Evolutionary conservation across 1,140 invertebrate species (phyloP).

Genomic region (Drosophila gunungcola): DNA sequence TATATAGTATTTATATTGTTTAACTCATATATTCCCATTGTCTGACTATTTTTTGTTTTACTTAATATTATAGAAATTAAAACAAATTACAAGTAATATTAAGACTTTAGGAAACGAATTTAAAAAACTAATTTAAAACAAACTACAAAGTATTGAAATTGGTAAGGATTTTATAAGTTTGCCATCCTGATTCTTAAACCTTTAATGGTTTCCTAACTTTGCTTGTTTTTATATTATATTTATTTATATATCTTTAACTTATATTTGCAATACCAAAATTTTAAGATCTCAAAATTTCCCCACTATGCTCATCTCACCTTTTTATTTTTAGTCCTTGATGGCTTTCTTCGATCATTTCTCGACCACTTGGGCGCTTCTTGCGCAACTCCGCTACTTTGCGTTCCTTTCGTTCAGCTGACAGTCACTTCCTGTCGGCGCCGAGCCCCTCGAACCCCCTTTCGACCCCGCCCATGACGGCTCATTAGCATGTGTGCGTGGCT

Average conservation of each 20-base stretch:
- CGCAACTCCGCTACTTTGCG: conserved; percentile 1
- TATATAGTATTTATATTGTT: too few relatives aligned
- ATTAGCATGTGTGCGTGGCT: conserved; percentile 73
- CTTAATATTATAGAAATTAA: too few relatives aligned
- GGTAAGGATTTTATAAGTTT: too few relatives aligned
- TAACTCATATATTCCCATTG: too few relatives aligned
- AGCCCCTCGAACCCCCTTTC: background rate
- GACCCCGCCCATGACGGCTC: conserved; percentile 41
- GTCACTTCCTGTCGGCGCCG: conserved; percentile 58
- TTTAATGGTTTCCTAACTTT: background rate
- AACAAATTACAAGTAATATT: too few relatives aligned
- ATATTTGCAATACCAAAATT: too few relatives aligned
- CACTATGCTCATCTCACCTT: background rate
- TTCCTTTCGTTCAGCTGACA: conserved; percentile 53
- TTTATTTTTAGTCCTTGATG: background rate
- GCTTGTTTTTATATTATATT: too few relatives aligned
- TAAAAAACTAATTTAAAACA: too few relatives aligned
- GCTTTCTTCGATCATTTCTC: conserved; percentile 6
- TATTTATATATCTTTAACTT: too few relatives aligned
- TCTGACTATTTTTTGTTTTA: too few relatives aligned
- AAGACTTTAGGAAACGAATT: too few relatives aligned
- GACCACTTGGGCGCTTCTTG: conserved; percentile 8
- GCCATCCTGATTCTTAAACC: background rate
- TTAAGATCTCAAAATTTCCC: background rate
- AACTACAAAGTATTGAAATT: too few relatives aligned